A percentile compares a stretch with the other conserved stretches of the same genome.
These are phyloP conservation scores for Malurus leucopterus DNA, from an alignment of 2,797 vertebrate species.

Conservation along the genomic window DNA sequence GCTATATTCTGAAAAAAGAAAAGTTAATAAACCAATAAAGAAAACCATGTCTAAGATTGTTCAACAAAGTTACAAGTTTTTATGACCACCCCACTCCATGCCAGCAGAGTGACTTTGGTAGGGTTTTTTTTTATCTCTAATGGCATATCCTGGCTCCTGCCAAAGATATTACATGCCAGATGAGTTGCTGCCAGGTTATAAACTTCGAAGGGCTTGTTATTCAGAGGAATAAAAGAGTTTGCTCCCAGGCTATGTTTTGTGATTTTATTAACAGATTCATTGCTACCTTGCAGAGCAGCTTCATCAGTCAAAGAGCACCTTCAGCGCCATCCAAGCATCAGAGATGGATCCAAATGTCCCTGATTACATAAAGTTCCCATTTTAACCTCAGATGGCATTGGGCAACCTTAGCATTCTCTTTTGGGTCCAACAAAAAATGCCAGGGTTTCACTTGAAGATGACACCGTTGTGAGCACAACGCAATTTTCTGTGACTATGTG, in stretches of 20 bases:
- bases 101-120: conserved; percentile 2
- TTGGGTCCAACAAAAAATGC: background rate
- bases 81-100: background rate
- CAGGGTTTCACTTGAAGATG: background rate
- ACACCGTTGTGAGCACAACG: background rate
- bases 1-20: background rate
- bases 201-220: conserved; percentile 15
- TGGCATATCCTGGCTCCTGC: background rate
- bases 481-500: background rate
- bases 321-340: background rate
- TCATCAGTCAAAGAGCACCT: background rate
- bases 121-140: background rate
- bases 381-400: background rate
- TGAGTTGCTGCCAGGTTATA: conserved; percentile 15
- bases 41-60: background rate
- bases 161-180: background rate
- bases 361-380: background rate
- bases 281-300: background rate
- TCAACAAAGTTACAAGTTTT: background rate
- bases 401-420: background rate
- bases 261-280: conserved; percentile 20
- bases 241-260: background rate
- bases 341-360: background rate
- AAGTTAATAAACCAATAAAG: background rate
- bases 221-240: background rate